Conservation (phyloP, 2,113 vertebrate genomes). For the Zosterops hypoxanthus region DNA sequence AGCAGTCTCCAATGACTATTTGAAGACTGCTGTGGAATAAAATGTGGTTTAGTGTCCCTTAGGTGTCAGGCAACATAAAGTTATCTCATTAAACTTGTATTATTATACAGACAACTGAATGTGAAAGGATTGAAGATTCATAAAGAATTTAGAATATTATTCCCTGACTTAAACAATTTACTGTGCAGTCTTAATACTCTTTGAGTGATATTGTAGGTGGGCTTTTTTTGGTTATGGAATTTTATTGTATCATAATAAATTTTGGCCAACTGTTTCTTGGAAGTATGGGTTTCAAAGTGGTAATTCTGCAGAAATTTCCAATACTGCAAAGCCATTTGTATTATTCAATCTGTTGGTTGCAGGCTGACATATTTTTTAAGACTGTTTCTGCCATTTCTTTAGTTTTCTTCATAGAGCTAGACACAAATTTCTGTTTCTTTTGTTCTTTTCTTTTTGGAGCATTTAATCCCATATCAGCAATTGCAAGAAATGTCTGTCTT, state of each 20-base stretch:
- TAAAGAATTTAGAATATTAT: neutral
- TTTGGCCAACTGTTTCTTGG: neutral
- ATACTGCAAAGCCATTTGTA: neutral
- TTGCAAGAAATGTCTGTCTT: neutral
- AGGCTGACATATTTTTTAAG: neutral
- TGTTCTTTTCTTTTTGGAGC: neutral
- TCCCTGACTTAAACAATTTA: neutral
- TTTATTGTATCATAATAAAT: neutral
- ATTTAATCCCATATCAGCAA: neutral
- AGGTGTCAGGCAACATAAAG: neutral
- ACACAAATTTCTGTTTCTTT: neutral
- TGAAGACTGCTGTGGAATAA: neutral
- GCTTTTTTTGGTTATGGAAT: accelerated
- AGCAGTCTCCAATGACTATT: neutral
- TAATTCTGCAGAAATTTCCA: neutral
- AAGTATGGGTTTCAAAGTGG: neutral
- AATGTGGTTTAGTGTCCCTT: neutral
- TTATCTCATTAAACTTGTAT: neutral
- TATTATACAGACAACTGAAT: neutral
- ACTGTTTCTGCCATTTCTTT: neutral
- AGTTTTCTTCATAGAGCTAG: neutral
- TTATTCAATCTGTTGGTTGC: neutral
- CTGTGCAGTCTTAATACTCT: neutral
- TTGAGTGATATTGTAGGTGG: neutral
- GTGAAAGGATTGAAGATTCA: neutral